Percentiles rank a stretch among this genome's conserved stretches.
phyloP scores from a whole-genome alignment of 2,113 vertebrate genomes.

The Spilogale gracilis region DNA sequence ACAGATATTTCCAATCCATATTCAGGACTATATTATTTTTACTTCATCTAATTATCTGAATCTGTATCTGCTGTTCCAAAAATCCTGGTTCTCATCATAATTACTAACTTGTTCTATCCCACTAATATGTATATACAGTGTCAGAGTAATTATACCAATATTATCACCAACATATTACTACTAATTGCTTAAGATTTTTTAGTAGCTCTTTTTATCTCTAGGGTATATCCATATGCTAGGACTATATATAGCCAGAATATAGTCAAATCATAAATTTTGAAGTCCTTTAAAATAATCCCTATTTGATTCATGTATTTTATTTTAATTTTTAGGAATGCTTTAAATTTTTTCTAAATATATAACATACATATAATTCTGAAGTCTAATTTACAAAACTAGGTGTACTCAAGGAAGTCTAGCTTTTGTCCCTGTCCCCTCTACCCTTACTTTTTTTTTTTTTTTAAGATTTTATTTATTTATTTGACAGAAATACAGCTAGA shows the following conservation, averaged over 20 bases:
- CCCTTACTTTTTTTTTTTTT: neutral
- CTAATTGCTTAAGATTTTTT: neutral
- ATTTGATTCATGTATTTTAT: neutral
- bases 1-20: neutral
- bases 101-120: neutral
- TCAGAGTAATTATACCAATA: neutral
- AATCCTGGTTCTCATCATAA: neutral
- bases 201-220: neutral
- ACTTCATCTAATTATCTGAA: neutral
- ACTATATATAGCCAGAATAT: neutral
- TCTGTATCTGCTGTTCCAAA: neutral
- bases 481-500: no score
- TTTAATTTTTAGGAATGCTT: conserved; percentile 13
- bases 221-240: neutral
- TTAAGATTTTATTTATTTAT: no score
- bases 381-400: neutral
- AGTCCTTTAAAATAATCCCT: neutral
- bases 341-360: neutral
- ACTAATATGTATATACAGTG: neutral
- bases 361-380: neutral
- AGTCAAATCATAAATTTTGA: neutral
- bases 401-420: neutral
- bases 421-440: neutral
- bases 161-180: neutral
- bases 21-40: neutral